Conservation (phyloP, 2,797 vertebrate species). For the Lutra lutra region DNA sequence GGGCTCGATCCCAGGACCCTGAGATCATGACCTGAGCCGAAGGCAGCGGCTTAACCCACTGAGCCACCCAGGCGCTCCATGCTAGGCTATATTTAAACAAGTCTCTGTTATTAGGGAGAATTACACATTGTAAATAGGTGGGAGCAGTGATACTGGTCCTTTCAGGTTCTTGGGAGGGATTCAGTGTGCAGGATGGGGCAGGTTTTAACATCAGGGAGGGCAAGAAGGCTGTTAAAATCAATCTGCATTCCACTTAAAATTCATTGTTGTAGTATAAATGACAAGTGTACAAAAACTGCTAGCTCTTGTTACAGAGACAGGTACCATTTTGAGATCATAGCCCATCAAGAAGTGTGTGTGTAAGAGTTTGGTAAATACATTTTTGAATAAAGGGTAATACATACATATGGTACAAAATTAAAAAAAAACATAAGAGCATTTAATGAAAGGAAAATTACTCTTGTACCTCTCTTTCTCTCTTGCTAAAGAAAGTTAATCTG, state of each 20-base stretch:
- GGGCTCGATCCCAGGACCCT: too few relatives aligned
- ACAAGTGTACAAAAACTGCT: neutral
- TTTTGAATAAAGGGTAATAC: neutral
- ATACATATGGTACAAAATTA: neutral
- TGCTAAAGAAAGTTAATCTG: neutral
- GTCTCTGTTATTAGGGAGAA: neutral
- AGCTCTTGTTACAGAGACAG: neutral
- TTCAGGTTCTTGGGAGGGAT: neutral
- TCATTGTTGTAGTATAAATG: neutral
- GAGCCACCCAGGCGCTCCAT: too few relatives aligned
- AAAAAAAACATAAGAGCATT: neutral
- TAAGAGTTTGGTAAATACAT: neutral
- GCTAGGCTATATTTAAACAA: neutral
- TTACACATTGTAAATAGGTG: neutral
- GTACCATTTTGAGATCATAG: conserved; percentile 31
- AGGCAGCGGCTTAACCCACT: too few relatives aligned
- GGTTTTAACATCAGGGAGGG: neutral
- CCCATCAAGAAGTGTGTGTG: neutral
- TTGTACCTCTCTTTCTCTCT: neutral
- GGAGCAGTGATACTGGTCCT: neutral
- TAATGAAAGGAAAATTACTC: neutral
- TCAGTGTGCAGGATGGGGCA: neutral
- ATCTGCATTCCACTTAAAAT: neutral
- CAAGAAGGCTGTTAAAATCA: neutral
- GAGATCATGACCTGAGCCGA: too few relatives aligned